These are phyloP conservation scores for Clostera curtula DNA, from an alignment of 2,888 invertebrate genomes.

Conservation along the genomic window DNA sequence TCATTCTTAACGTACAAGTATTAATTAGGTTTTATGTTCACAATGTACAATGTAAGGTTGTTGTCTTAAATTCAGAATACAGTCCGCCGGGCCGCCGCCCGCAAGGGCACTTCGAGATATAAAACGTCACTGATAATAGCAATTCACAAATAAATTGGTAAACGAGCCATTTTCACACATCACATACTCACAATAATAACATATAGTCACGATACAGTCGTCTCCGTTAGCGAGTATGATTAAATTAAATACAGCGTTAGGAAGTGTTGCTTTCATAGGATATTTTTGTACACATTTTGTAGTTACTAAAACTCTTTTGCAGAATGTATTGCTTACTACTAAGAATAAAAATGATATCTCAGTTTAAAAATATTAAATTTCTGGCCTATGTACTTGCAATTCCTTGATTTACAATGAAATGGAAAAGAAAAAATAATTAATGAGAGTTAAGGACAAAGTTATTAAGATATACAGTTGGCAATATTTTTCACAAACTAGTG, in stretches of 20 bases:
- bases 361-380: no score
- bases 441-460: no score
- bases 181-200: conserved; percentile 32
- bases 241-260: background rate
- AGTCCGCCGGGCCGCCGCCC: conserved; percentile 66
- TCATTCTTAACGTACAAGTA: conserved; percentile 57
- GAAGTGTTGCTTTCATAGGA: no score
- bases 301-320: no score
- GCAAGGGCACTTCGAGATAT: conserved; percentile 66
- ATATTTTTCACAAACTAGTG: no score
- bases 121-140: conserved; percentile 39
- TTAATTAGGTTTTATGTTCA: conserved; percentile 71
- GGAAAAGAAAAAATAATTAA: no score
- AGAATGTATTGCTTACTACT: no score
- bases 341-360: no score
- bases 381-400: no score
- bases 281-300: no score
- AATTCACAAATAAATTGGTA: conserved; percentile 31
- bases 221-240: conserved; percentile 5
- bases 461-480: no score
- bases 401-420: no score
- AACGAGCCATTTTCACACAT: conserved; percentile 32
- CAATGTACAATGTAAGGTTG: conserved; percentile 69
- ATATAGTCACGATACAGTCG: conserved; percentile 13
- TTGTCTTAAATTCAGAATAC: conserved; percentile 61